These are phyloP conservation scores for Mus spicilegus DNA, from an alignment of 2,113 vertebrate genomes.

Conservation along the genomic window DNA sequence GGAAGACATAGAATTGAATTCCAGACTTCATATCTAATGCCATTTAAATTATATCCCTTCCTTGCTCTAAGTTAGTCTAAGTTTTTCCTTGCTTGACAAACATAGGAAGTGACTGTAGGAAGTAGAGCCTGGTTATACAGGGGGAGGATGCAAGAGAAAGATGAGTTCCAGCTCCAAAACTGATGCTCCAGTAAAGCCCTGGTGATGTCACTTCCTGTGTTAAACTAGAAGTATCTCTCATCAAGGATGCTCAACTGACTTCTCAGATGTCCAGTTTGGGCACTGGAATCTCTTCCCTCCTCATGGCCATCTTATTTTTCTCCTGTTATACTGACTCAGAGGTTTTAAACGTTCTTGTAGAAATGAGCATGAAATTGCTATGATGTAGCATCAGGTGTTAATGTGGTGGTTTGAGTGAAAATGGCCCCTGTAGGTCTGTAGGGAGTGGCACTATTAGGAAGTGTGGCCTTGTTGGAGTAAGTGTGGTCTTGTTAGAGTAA, in stretches of 20 bases:
- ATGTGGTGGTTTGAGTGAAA: not conserved
- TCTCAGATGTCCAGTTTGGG: not conserved
- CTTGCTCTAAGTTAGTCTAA: constrained; percentile 32
- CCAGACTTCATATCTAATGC: constrained; percentile 32
- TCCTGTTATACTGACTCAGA: not conserved
- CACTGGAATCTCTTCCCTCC: not conserved
- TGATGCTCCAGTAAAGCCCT: not conserved
- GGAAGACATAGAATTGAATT: not conserved
- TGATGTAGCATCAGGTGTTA: not conserved
- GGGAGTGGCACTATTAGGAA: not conserved
- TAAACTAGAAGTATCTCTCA: not conserved
- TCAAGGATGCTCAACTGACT: not conserved
- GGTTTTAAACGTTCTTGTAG: not conserved
- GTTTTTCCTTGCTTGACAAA: constrained; percentile 58
- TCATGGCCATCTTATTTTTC: not conserved
- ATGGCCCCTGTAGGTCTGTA: not conserved
- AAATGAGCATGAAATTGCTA: not conserved
- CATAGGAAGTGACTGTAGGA: constrained; percentile 56
- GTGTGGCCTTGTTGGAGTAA: not conserved
- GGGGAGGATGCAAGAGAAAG: constrained; percentile 20
- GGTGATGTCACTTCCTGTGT: not conserved
- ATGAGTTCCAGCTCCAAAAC: not conserved
- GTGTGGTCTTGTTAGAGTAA: not conserved
- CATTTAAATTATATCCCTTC: constrained; percentile 66
- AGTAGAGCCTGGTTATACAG: constrained; percentile 22